These are phyloP conservation scores for Ceramica pisi DNA, from an alignment of 2,888 invertebrate species.

Conservation along the genomic window DNA sequence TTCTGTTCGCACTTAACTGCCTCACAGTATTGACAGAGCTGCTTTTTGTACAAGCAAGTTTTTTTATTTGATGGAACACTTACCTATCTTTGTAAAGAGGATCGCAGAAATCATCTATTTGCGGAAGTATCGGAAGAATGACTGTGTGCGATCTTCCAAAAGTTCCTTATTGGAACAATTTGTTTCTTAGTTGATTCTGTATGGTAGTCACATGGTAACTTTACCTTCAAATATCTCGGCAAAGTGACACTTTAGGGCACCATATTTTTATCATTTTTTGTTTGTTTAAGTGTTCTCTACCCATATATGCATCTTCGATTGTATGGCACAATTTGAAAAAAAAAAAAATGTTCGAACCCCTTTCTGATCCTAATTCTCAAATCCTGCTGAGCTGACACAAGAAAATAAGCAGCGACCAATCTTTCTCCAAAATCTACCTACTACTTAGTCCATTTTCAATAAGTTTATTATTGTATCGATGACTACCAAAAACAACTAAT, in stretches of 20 bases:
- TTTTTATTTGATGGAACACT: slow-evolving; percentile 20
- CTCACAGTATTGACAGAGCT: slow-evolving; percentile 16
- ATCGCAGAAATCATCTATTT: neutral
- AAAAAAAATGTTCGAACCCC: too few relatives aligned
- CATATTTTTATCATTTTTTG: too few relatives aligned
- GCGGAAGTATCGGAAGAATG: neutral
- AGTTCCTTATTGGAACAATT: neutral
- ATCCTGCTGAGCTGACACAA: neutral
- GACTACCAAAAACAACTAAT: too few relatives aligned
- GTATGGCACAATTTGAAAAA: too few relatives aligned
- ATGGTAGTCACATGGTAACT: too few relatives aligned
- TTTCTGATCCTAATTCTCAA: neutral
- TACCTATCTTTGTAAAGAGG: slow-evolving; percentile 4
- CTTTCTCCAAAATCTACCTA: neutral
- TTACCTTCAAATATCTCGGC: too few relatives aligned
- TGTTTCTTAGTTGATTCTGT: neutral
- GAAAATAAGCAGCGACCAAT: neutral
- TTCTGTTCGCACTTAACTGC: slow-evolving; percentile 45
- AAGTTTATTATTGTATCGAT: too few relatives aligned
- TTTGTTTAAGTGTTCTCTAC: too few relatives aligned
- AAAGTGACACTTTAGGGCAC: too few relatives aligned
- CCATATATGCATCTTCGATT: too few relatives aligned
- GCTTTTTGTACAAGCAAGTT: slow-evolving; percentile 20
- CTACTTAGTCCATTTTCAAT: too few relatives aligned
- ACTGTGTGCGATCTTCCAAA: neutral